Conservation (phyloP, 2,888 invertebrate species). For the Shargacucullia verbasci region DNA sequence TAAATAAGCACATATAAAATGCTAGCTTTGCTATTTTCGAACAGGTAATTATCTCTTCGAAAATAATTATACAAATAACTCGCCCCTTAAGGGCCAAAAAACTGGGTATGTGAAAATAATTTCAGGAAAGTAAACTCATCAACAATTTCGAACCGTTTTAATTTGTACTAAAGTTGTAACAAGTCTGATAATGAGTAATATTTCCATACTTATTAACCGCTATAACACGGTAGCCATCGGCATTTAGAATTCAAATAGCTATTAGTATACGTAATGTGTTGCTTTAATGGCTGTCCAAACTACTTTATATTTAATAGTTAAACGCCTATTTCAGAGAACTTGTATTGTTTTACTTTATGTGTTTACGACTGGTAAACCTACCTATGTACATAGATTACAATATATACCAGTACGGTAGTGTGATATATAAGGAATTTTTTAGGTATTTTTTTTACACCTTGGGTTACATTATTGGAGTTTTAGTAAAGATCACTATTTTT, state of each 20-base stretch:
- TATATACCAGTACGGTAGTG: too few relatives aligned
- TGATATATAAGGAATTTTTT: too few relatives aligned
- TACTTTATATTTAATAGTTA: constrained; percentile 12
- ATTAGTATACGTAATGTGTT: constrained; percentile 29
- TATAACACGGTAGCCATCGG: constrained; percentile 8
- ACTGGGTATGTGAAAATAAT: neutral
- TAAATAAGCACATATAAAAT: too few relatives aligned
- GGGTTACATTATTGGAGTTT: too few relatives aligned
- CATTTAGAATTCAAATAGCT: constrained; percentile 20
- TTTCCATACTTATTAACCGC: constrained; percentile 2
- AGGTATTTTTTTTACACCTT: too few relatives aligned
- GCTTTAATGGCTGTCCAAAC: constrained; percentile 17
- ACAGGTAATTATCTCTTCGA: too few relatives aligned
- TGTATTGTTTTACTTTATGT: too few relatives aligned
- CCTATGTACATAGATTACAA: too few relatives aligned
- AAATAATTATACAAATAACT: neutral
- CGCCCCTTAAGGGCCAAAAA: too few relatives aligned
- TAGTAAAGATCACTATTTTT: too few relatives aligned
- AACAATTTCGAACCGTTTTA: neutral
- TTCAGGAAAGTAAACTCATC: neutral
- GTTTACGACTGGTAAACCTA: too few relatives aligned
- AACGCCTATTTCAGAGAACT: neutral
- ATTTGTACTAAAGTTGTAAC: neutral
- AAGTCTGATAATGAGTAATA: neutral
- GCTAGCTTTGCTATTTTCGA: too few relatives aligned